Evolutionary conservation across 2,888 invertebrate species (phyloP), one percentile per base, ranked within the genome.

Genomic region (Hoplodrina blanda): DNA sequence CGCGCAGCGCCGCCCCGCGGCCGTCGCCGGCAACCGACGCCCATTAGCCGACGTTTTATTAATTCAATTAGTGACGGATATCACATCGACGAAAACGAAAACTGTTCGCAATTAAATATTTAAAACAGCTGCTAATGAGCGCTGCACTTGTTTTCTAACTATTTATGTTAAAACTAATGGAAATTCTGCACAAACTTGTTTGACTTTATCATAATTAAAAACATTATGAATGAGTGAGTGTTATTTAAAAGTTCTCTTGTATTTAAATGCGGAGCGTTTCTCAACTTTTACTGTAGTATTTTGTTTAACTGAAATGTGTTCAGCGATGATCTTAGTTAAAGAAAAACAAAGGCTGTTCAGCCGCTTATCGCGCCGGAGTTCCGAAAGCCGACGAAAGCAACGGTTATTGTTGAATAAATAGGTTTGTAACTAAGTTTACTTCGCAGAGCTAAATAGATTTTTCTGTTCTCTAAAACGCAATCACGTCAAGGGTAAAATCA

Each of bases 211-310:
- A 63, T 71, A 69, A 70, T 71, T 49, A 66, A 53, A 62, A 56
- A 50, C 11, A 53, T 49, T 69, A 70, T 74, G 69, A 82, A 76
- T 84, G 70, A 76, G 65, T 55, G 46, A 69, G 20, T 19, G 60
- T 73, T 69, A 66, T 76, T 62, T 49, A 46, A 66, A 61, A 70
- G 69, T 73, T 69, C 44, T 10, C 33, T 66, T 50, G 59, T 62
- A 54, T 62, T 80, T 63, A 20, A 75, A 64, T 60, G 50, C 44
- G 30, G 52, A 54, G 30, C 25, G 41, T 56, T 60, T 61, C 55
- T 15, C 19, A 69, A 71, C 53, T 69, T 63, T 37, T 46, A 57
- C 55, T 66, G 37, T 50, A 54, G 41, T 55, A 37, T 71, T 71
- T 69, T 30, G 30, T 64, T 66, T 56, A 68, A 64, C 69, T 62